Conservation (phyloP, 2,113 vertebrate genomes). For the Dendrocopos noguchii region DNA sequence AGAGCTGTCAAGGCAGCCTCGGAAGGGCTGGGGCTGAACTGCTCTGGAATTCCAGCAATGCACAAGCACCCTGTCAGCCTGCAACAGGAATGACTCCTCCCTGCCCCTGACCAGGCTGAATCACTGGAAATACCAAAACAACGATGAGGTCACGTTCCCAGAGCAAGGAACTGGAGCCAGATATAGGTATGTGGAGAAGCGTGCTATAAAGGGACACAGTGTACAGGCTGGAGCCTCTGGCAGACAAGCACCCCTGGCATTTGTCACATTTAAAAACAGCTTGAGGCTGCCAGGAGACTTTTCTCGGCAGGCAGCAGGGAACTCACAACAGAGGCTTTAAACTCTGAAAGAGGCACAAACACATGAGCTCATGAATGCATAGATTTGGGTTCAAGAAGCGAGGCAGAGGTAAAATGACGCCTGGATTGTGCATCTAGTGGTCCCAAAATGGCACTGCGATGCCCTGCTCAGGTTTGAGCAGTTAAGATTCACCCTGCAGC, state of each 20-base stretch:
- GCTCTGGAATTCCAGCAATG: constrained; percentile 62
- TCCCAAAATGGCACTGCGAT: not conserved
- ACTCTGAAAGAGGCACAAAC: not conserved
- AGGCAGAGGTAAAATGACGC: not conserved
- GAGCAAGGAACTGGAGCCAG: constrained; percentile 8
- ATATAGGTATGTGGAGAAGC: constrained; percentile 11
- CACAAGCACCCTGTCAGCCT: constrained; percentile 23
- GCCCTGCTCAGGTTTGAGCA: not conserved
- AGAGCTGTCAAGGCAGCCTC: constrained; percentile 53
- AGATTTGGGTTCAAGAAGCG: not conserved
- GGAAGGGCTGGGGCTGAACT: constrained; percentile 53
- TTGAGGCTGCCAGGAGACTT: not conserved
- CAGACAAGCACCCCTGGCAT: constrained; percentile 45
- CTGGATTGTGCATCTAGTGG: not conserved
- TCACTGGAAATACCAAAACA: constrained; percentile 73
- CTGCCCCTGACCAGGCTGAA: constrained; percentile 51
- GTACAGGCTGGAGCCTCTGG: constrained; percentile 13
- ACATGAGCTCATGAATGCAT: not conserved
- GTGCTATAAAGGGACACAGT: constrained; percentile 21
- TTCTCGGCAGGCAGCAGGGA: not conserved
- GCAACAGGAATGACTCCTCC: constrained; percentile 55
- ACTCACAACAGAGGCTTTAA: not conserved
- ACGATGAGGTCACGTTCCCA: constrained; percentile 60
- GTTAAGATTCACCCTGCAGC: not conserved
- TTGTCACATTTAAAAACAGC: constrained; percentile 54